Evolutionary conservation across 2,888 invertebrate genomes (phyloP).

Genomic region (Stramonita haemastoma): DNA sequence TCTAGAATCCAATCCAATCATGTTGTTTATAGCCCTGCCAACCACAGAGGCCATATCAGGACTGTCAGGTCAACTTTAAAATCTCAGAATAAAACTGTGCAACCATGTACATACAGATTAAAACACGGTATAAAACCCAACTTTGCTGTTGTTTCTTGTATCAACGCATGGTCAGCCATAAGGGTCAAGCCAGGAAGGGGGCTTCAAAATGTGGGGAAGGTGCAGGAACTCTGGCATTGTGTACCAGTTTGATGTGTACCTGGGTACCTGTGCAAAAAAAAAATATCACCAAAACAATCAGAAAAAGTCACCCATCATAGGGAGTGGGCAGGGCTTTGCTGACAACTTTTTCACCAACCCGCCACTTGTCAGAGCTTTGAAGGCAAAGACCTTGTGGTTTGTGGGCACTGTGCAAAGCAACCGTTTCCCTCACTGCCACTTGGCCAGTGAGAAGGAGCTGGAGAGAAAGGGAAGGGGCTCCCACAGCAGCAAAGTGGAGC

Average conservation of each 20-base stretch:
- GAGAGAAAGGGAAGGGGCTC: slow-evolving; percentile 51
- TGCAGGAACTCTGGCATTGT: slow-evolving; percentile 9
- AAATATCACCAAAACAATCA: no score
- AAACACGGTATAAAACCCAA: no score
- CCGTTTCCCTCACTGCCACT: slow-evolving; percentile 45
- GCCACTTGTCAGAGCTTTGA: slow-evolving; percentile 36
- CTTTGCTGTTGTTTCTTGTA: no score
- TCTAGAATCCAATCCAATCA: no score
- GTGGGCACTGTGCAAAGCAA: slow-evolving; percentile 48
- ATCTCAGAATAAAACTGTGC: no score
- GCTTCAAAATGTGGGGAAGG: slow-evolving; percentile 21
- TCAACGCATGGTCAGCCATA: no score
- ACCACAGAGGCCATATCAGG: no score
- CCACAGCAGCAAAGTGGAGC: slow-evolving; percentile 47
- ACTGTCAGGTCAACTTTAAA: no score
- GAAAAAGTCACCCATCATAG: slow-evolving; percentile 15
- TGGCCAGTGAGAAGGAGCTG: no score
- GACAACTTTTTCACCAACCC: slow-evolving; percentile 47
- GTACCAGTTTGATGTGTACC: slow-evolving; percentile 23
- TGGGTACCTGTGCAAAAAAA: neutral
- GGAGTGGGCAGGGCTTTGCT: slow-evolving; percentile 46
- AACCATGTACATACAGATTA: no score
- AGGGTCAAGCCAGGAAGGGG: slow-evolving; percentile 12
- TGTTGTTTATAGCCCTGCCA: no score
- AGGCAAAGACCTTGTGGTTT: slow-evolving; percentile 41